phyloP scores from a whole-genome alignment of 2,113 vertebrate genomes.

The Pontoporia blainvillei region DNA sequence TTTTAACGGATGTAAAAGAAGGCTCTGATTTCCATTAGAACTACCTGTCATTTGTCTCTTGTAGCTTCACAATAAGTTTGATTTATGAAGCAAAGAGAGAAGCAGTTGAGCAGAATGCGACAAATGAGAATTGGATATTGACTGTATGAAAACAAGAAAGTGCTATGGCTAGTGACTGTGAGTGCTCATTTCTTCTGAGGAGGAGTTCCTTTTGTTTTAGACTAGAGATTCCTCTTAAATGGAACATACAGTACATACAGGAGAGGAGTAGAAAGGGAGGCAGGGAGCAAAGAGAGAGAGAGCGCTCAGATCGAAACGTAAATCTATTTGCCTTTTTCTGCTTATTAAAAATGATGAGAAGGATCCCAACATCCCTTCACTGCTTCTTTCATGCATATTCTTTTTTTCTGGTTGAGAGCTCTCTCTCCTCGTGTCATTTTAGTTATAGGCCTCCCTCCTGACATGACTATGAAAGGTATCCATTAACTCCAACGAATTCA shows the following conservation, averaged over 20 bases:
- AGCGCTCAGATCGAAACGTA: background rate
- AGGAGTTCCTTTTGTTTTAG: background rate
- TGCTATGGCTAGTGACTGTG: background rate
- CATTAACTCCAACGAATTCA: background rate
- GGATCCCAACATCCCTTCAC: background rate
- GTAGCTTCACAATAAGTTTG: background rate
- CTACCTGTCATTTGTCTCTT: background rate
- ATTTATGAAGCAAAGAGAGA: constrained; percentile 11
- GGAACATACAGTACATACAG: background rate
- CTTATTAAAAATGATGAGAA: background rate
- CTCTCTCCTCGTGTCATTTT: background rate
- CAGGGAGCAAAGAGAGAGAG: background rate
- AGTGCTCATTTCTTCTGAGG: background rate
- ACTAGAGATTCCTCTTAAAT: background rate
- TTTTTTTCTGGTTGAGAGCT: background rate
- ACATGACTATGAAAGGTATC: background rate
- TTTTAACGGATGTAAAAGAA: background rate
- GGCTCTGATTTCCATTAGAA: background rate
- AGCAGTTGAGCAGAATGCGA: background rate
- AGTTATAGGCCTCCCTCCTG: background rate
- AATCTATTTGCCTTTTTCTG: background rate
- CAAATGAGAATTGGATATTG: background rate
- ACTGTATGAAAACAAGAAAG: background rate
- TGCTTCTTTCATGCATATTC: background rate
- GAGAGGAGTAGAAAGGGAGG: background rate